Evolutionary conservation across 2,797 vertebrate species (phyloP).

Genomic region (Triplophysa yarkandensis): DNA sequence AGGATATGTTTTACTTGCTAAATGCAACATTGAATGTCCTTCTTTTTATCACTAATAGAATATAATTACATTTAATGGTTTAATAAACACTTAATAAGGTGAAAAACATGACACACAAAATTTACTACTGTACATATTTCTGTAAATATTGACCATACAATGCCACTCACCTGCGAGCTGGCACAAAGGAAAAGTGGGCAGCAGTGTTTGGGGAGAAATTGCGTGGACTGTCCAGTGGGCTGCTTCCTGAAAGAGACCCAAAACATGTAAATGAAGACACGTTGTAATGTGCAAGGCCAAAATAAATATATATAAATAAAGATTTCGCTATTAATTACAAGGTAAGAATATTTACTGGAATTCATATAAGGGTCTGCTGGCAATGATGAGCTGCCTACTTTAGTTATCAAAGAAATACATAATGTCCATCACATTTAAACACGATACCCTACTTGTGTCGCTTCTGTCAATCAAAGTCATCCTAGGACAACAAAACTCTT

Average conservation of each 20-base stretch:
- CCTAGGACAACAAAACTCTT: conserved; percentile 27
- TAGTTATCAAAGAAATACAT: not conserved
- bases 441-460: not conserved
- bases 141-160: not conserved
- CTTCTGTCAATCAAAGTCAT: conserved; percentile 11
- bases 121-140: no score
- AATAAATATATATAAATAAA: no score
- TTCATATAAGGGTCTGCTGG: no score
- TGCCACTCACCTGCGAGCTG: conserved; percentile 88
- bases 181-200: conserved; percentile 95
- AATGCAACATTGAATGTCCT: not conserved
- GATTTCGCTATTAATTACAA: no score
- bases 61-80: not conserved
- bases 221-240: conserved; percentile 93
- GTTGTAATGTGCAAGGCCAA: not conserved
- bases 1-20: not conserved
- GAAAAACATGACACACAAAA: not conserved
- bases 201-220: conserved; percentile 96
- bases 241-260: conserved; percentile 81
- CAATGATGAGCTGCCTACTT: not conserved
- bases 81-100: not conserved
- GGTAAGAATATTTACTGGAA: not conserved
- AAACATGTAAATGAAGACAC: conserved; percentile 41
- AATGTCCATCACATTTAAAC: conserved; percentile 3
- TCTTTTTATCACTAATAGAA: not conserved